Base-by-base conservation (phyloP, 2,797 vertebrate genomes). In the Channa striata region DNA sequence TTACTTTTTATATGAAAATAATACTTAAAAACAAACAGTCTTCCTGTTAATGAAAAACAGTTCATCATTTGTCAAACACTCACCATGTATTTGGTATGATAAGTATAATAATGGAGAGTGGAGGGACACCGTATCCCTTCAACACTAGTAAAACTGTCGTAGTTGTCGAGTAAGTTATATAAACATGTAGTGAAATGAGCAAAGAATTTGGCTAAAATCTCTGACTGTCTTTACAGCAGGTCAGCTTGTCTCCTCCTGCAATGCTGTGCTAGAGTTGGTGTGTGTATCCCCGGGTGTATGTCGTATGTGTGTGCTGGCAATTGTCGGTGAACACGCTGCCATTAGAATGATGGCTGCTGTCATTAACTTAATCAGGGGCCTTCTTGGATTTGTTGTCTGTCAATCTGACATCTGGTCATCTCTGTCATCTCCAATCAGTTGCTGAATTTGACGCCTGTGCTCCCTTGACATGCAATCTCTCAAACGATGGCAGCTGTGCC, bases 351-450 rank as follows among this genome's bases (percentile, higher is more conserved):
- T 68, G 81, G 72, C 81, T 50, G 72, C 80, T 84, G 82, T 88
- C 84, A 83, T 89, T 86, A 85, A 87, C 72, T 84, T 81, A 82
- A 89, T 89, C 84, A 83, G 68, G 44, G 69, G 54, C 58, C 50
- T 8, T 33, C 61, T 70, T 47, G 39, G 74, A 79, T 80, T 83
- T 54, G 74, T 69, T 51, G 71, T 82, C 73, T 25, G 43, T 89
- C 84, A 72, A 17, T 63, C 43, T 67, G 79, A 83, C 71, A 68
- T 82, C 78, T 78, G 70, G 49, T 63, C 52, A 4, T 79, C 63
- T n/a, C 71, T 67, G 75, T 82, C 83, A 49, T 59, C 67, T 78
- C 73, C n/a, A 23, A 59, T 78, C 59, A 51, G n/a, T 75, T 20
- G 6, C 42, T 11, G 50, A 0, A 2, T 50, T 79, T 77, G 67